Evolutionary conservation across 2,113 vertebrate genomes (phyloP), one percentile per base, ranked within the genome.

Genomic region (Puntigrus tetrazona): DNA sequence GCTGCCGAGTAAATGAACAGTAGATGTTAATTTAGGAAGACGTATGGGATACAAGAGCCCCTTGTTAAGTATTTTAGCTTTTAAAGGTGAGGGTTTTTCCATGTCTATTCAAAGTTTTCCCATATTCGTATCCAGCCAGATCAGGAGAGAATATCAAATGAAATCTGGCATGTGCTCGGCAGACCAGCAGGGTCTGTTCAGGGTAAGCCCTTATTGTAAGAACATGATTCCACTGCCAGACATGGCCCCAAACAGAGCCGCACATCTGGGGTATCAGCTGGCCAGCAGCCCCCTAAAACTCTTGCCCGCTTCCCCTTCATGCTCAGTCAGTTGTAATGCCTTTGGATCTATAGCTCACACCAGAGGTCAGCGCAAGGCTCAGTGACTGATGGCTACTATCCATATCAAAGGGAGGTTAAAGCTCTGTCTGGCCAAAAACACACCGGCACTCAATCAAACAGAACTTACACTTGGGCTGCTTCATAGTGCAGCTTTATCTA

Each of bases 221-320:
- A 80, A 80, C 78, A 80, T 67, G 59, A 80, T 67, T 65, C 5
- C 59, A 67, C 59, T 22, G 59, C 16, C 78, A 67, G 78, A 80
- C 59, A 67, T 31, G 59, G 43, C 59, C 81, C 88, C 87, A 91
- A 91, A 92, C 90, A 90, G 80, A 34, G 31, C 84, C 41, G 87
- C 86, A 90, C 89, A 93, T 93, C 89, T 91, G 91, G 89, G 86
- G 81, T 82, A 85, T 88, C 86, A 87, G 88, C 92, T 93, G 92
- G 89, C 89, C 82, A n/a, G 25, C 88, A 86, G 89, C 90, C 90
- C 89, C 25, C 18, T 78, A 75, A 75, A 82, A 82, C 87, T 82
- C 79, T 80, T 36, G 52, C 55, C 22, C 18, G 31, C 47, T 84
- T 85, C 78, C 84, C 67, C 78, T 80, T 80, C 78, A 80, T 80